Conservation (phyloP, 2,113 vertebrate species). For the Paracanthobrama guichenoti region DNA sequence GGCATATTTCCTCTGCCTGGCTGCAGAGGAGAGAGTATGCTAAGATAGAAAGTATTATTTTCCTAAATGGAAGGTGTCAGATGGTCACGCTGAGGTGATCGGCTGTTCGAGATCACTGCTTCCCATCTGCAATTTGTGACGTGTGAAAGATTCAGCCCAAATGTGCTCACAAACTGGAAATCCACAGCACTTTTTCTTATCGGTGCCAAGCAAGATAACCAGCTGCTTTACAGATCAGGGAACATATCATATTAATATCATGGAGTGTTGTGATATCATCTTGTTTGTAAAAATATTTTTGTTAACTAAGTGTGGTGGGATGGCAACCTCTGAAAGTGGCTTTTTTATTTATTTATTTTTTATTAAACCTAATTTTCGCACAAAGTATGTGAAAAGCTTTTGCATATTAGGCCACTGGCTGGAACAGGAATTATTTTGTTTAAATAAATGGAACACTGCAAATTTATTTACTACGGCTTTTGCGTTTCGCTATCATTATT, state of each 20-base stretch:
- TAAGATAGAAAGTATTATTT: constrained; percentile 99
- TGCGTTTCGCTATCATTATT: constrained; percentile 17
- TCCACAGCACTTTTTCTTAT: constrained; percentile 99
- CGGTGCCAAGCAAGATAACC: constrained; percentile 99
- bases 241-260: constrained; percentile 99
- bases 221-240: constrained; percentile 99
- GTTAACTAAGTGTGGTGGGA: constrained; percentile 80
- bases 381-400: constrained; percentile 21
- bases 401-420: constrained; percentile 1
- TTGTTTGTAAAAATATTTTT: constrained; percentile 81
- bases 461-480: constrained; percentile 14
- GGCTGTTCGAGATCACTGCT: constrained; percentile 99
- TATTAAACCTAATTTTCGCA: constrained; percentile 23
- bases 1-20: constrained; percentile 96
- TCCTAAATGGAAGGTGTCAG: constrained; percentile 99
- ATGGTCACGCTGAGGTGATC: constrained; percentile 99
- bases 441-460: constrained; percentile 2
- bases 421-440: constrained; percentile 26
- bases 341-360: constrained; percentile 64
- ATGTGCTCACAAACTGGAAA: constrained; percentile 99
- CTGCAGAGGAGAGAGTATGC: constrained; percentile 99
- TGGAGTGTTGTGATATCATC: constrained; percentile 82
- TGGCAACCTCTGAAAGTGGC: constrained; percentile 69
- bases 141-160: constrained; percentile 99
- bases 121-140: constrained; percentile 99